Conservation (phyloP, 2,113 vertebrate species). For the Strix aluco region DNA sequence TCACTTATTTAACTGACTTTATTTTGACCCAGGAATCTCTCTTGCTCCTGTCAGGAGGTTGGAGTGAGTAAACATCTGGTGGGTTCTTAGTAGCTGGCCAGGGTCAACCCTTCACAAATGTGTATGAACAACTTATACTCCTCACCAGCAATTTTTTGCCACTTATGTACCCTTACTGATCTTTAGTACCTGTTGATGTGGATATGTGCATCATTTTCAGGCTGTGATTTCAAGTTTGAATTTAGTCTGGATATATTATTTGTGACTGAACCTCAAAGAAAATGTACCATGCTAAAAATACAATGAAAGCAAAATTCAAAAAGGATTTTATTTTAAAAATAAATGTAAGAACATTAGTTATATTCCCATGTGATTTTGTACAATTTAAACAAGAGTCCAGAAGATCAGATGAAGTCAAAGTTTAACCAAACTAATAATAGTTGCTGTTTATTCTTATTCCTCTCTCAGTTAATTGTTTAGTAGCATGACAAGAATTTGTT, state of each 20-base stretch:
- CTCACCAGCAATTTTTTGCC: not conserved
- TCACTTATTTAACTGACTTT: not conserved
- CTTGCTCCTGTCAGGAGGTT: rapidly evolving
- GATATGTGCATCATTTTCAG: not conserved
- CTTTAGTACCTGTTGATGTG: not conserved
- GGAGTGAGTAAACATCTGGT: not conserved
- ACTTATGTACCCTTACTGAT: not conserved
- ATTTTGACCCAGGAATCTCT: not conserved
- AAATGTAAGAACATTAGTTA: not conserved
- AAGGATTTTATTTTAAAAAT: not conserved
- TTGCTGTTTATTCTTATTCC: not conserved
- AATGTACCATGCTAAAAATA: not conserved
- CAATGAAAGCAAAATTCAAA: not conserved
- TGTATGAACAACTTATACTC: not conserved
- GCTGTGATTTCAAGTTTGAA: not conserved
- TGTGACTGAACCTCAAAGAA: not conserved
- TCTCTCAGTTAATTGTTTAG: not conserved
- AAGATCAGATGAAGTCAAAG: not conserved
- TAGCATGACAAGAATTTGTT: not conserved
- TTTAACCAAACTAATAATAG: not conserved
- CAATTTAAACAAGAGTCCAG: not conserved
- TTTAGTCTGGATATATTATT: not conserved
- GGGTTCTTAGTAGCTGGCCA: not conserved
- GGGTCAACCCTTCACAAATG: not conserved
- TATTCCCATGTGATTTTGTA: not conserved